Evolutionary conservation across 92 coral and sea anemone genomes (phyloP), one percentile per base, ranked within the genome.

Genomic region (Actinernus sp.): DNA sequence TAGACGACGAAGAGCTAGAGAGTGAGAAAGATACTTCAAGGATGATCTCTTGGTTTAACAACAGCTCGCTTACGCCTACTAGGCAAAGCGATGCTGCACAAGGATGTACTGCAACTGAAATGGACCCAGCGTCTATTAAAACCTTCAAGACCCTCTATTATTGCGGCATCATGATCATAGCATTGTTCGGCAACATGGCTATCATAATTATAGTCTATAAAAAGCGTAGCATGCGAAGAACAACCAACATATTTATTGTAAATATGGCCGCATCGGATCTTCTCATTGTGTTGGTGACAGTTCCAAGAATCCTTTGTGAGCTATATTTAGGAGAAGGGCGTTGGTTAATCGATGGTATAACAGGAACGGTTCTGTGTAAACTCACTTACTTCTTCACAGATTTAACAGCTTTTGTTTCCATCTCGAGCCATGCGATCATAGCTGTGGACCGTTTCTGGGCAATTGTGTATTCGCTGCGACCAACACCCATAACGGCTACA

Each of bases 221-320:
- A 44, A 78, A 60, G 41, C 47, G 49, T 26, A 68, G 18, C 9
- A 13, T 78, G 64, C 56, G 85, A 25, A 61, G 57, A 21, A 69
- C 60, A 11, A 78, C 74, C 3, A 78, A 78, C 70, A 52, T 78
- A 6, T 53, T 78, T 27, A 78, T 78, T 23, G 73, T 71, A 32
- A 78, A 71, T 57, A 78, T 78, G 85, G 73, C 85, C 26, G 64
- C 49, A 31, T 78, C 85, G 0, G 85, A 78, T 22, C 68, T 78
- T 4, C 27, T 60, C 11, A 59, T 51, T 40, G 71, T 53, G 23
- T 21, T 69, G 3, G 44, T 52, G 0, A 31, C 45, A 10, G 61
- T 78, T 7, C 85, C 85, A 1, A 51, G 40, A 13, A 31, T 37
- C 12, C 49, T 78, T 18, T 50, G 26, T 26, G 72, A 78, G 16